phyloP scores from a whole-genome alignment of 2,888 invertebrate species.

The Resseliella maxima region DNA sequence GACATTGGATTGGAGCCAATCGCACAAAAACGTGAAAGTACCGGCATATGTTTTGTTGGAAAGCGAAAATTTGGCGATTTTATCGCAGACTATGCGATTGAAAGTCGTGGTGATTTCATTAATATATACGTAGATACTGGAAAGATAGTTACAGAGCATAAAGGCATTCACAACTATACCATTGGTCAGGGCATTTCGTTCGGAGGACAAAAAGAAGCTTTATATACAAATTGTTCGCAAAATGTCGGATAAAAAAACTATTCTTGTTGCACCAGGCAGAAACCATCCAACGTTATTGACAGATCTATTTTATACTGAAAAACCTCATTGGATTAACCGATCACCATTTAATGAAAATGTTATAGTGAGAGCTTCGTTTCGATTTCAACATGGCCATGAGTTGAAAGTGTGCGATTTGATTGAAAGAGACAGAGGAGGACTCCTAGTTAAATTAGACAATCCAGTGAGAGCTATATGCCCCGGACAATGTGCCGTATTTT shows the following conservation, averaged over 20 bases:
- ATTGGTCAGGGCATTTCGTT: slow-evolving; percentile 87
- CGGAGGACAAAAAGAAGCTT: slow-evolving; percentile 73
- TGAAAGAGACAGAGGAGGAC: slow-evolving; percentile 68
- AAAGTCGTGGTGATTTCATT: slow-evolving; percentile 82
- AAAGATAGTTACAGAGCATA: slow-evolving; percentile 80
- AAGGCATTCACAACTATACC: slow-evolving; percentile 93
- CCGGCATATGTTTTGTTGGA: slow-evolving; percentile 98
- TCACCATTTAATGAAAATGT: slow-evolving; percentile 70
- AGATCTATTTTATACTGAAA: slow-evolving; percentile 72
- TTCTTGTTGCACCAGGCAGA: slow-evolving; percentile 83
- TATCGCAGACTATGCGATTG: slow-evolving; percentile 88
- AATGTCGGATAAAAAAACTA: slow-evolving; percentile 75
- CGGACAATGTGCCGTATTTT: slow-evolving; percentile 92
- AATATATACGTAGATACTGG: slow-evolving; percentile 87
- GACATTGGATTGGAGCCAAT: slow-evolving; percentile 76
- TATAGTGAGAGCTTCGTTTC: slow-evolving; percentile 72
- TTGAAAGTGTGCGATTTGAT: slow-evolving; percentile 75
- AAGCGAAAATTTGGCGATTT: slow-evolving; percentile 87
- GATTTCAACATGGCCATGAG: slow-evolving; percentile 87
- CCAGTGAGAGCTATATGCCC: slow-evolving; percentile 83
- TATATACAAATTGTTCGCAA: slow-evolving; percentile 83
- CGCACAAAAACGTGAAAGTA: slow-evolving; percentile 84
- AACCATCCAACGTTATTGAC: slow-evolving; percentile 82
- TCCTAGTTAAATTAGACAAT: slow-evolving; percentile 72
- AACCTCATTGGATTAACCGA: slow-evolving; percentile 82